A percentile compares a stretch with the other conserved stretches of the same genome.
Evolutionary conservation across 2,113 vertebrate genomes (phyloP).

Genomic region (Benthochromis sp.): DNA sequence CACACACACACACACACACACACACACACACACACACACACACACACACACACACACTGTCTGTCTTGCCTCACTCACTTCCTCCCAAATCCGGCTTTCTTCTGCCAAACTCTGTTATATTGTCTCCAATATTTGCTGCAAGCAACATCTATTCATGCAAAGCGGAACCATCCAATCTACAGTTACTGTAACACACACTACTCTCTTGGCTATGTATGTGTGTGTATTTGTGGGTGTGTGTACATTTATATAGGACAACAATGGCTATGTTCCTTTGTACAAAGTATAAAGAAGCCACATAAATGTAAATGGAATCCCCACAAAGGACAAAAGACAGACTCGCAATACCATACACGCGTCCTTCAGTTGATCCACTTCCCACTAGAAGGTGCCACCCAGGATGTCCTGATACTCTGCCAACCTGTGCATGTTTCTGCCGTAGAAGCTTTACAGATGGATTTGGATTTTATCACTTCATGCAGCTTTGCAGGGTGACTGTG

Average conservation of each 20-base stretch:
- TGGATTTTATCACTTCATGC: slow-evolving; percentile 1
- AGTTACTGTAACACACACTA: background rate
- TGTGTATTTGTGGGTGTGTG: background rate
- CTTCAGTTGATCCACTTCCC: background rate
- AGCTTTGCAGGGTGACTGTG: background rate
- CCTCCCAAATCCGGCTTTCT: slow-evolving; percentile 7
- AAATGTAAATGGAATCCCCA: background rate
- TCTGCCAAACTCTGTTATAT: slow-evolving; percentile 1
- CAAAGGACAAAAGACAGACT: background rate
- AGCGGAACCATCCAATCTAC: slow-evolving; percentile 7
- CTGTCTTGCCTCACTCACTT: background rate
- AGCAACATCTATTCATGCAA: background rate
- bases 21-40: background rate
- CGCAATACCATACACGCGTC: background rate
- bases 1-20: background rate
- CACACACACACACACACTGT: background rate
- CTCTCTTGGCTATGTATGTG: background rate
- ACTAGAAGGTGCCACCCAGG: slow-evolving; percentile 21
- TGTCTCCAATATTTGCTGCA: slow-evolving; percentile 6
- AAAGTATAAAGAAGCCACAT: background rate
- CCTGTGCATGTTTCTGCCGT: background rate
- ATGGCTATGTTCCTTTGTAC: background rate
- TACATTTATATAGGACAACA: background rate
- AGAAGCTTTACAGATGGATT: background rate
- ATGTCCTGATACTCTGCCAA: background rate